Conservation (phyloP, 2,888 invertebrate genomes). For the Athetis lepigone region DNA sequence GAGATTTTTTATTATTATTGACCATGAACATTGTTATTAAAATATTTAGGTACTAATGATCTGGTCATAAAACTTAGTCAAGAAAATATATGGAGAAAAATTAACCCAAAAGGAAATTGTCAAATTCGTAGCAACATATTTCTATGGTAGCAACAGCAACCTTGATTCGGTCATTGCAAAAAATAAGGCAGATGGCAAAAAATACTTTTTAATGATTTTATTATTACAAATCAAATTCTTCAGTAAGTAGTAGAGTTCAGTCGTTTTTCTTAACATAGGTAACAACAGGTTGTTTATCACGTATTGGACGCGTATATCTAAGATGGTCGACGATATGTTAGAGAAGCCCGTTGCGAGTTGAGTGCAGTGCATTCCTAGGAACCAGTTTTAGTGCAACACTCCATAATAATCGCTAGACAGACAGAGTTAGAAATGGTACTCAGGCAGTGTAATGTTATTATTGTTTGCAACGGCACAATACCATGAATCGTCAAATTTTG, state of each 20-base stretch:
- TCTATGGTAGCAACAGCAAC: conserved; percentile 5
- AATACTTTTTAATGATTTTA: too few relatives aligned
- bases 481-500: conserved; percentile 12
- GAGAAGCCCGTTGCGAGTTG: conserved; percentile 65
- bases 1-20: conserved; percentile 2
- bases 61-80: not conserved
- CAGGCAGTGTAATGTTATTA: conserved; percentile 33
- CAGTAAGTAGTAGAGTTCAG: conserved; percentile 19
- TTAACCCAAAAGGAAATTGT: too few relatives aligned
- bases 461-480: conserved; percentile 37
- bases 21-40: too few relatives aligned
- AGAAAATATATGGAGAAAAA: too few relatives aligned
- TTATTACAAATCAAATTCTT: too few relatives aligned
- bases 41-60: too few relatives aligned
- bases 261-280: conserved; percentile 41
- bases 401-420: conserved; percentile 54
- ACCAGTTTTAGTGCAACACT: conserved; percentile 79
- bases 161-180: conserved; percentile 6
- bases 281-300: conserved; percentile 70
- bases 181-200: conserved; percentile 7
- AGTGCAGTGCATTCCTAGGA: conserved; percentile 80
- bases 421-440: conserved; percentile 49
- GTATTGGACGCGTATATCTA: conserved; percentile 61
- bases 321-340: conserved; percentile 67
- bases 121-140: too few relatives aligned